These are phyloP conservation scores for Steatornis caripensis DNA, from an alignment of 2,113 vertebrate genomes.

Conservation along the genomic window DNA sequence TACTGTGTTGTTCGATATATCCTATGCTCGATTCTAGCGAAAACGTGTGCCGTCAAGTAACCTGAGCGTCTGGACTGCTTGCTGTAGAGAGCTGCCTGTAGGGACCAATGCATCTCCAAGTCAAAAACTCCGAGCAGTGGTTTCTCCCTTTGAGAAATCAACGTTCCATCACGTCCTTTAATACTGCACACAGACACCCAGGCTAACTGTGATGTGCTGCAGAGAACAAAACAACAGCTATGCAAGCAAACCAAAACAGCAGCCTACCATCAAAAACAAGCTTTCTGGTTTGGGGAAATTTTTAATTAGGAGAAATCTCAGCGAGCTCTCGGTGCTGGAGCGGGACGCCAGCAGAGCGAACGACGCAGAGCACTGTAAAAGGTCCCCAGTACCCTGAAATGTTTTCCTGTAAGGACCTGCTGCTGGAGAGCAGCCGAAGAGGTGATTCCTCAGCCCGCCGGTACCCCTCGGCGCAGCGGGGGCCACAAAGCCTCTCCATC, in stretches of 20 bases:
- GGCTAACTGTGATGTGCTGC: background rate
- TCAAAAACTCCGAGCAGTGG: background rate
- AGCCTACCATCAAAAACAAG: background rate
- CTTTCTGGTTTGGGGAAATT: background rate
- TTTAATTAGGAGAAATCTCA: background rate
- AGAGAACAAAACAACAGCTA: background rate
- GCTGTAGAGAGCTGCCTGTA: background rate
- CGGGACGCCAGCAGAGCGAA: background rate
- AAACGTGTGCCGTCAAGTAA: background rate
- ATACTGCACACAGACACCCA: background rate
- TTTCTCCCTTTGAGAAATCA: background rate
- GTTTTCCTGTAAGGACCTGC: background rate
- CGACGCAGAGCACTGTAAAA: background rate
- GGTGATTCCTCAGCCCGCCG: background rate
- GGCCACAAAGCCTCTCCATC: background rate
- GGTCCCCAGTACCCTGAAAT: background rate
- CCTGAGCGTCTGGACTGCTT: background rate
- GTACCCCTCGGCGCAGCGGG: fast-evolving
- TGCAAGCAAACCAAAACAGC: background rate
- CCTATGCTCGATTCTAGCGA: background rate
- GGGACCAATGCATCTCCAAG: background rate
- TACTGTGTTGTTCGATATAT: background rate
- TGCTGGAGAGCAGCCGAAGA: background rate
- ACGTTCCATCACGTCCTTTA: background rate
- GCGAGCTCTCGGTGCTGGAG: background rate